Evolutionary conservation across 2,113 vertebrate genomes (phyloP).

Genomic region (Daboia siamensis): DNA sequence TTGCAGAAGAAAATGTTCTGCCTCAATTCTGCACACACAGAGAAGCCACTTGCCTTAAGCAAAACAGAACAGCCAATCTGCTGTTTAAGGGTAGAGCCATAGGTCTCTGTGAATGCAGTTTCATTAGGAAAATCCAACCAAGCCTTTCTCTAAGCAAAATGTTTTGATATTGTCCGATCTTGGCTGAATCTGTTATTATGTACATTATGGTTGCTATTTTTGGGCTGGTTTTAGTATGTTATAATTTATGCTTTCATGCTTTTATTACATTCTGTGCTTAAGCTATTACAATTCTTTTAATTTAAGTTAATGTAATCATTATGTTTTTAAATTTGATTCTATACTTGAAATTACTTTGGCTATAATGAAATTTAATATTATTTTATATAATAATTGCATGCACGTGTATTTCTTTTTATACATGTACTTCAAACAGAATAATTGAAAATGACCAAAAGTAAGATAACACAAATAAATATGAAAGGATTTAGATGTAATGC

Average conservation of each 20-base stretch:
- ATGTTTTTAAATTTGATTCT: background rate
- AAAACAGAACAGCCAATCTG: background rate
- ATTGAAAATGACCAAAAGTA: slow-evolving; percentile 46
- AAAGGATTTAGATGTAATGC: slow-evolving; percentile 52
- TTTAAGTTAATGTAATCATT: background rate
- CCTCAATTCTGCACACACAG: background rate
- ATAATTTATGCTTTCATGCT: background rate
- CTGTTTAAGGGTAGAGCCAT: background rate
- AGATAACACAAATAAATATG: slow-evolving; percentile 50
- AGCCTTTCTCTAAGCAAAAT: background rate
- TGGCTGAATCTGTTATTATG: background rate
- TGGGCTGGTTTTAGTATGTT: background rate
- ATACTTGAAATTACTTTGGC: background rate
- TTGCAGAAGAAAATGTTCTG: background rate
- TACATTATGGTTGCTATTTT: background rate
- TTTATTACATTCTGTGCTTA: background rate
- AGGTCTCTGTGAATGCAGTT: background rate
- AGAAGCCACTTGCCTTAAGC: background rate
- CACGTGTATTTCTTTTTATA: background rate
- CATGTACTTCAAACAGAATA: slow-evolving; percentile 4
- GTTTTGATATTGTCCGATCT: background rate
- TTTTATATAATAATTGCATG: background rate
- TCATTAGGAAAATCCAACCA: background rate
- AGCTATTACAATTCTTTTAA: background rate
- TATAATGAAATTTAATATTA: background rate